Conservation (phyloP, 2,113 vertebrate genomes). For the Nyctibius bracteatus region DNA sequence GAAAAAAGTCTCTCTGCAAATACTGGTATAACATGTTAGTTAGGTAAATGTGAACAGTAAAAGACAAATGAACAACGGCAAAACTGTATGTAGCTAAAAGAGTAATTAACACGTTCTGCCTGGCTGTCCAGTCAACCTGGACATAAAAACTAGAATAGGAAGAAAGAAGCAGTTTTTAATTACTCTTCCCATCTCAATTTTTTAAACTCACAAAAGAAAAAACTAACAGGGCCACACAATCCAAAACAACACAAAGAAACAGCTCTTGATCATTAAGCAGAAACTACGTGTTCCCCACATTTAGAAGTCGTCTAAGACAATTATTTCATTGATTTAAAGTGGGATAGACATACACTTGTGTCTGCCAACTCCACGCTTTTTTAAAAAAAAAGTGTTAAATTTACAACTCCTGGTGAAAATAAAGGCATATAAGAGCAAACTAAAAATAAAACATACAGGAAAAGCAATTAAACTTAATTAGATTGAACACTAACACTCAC, state of each 20-base stretch:
- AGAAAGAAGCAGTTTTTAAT: background rate
- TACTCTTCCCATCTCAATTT: background rate
- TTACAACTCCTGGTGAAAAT: slow-evolving; percentile 12
- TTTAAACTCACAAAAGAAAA: background rate
- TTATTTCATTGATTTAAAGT: background rate
- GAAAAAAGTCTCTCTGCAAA: background rate
- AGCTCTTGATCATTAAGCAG: background rate
- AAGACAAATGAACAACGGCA: background rate
- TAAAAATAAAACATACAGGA: slow-evolving; percentile 66
- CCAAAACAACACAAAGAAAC: background rate
- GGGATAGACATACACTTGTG: background rate
- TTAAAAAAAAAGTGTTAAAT: background rate
- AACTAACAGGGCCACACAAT: background rate
- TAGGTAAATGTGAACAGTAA: background rate
- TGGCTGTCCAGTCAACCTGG: background rate
- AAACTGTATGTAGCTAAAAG: background rate
- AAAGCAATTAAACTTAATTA: slow-evolving; percentile 69
- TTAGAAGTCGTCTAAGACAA: background rate
- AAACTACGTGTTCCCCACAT: background rate
- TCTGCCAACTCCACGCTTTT: background rate
- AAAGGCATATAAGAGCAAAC: slow-evolving; percentile 34
- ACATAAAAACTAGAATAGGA: background rate
- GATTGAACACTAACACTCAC: slow-evolving; percentile 19
- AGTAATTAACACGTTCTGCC: background rate
- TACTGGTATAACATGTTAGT: background rate